Conservation (phyloP, 2,888 invertebrate species). For the Erebia epiphron region DNA sequence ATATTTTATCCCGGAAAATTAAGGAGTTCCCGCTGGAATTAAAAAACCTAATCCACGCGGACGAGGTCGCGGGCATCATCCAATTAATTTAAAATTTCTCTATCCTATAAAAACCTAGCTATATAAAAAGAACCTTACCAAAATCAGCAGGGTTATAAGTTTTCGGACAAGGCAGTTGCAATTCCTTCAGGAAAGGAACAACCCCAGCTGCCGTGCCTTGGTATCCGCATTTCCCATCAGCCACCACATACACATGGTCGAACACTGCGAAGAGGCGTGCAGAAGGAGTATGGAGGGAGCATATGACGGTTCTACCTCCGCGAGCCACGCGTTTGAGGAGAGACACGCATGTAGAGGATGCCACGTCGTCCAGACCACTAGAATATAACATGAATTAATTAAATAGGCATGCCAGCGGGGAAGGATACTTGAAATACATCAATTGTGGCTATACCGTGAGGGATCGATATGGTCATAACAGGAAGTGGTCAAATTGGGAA, state of each 20-base stretch:
- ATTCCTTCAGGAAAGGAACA: constrained; percentile 89
- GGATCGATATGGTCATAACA: too few species aligned
- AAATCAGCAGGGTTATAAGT: constrained; percentile 99
- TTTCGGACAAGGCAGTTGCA: constrained; percentile 92
- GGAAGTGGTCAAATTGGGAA: too few species aligned
- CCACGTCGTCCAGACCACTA: constrained; percentile 95
- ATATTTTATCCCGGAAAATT: too few species aligned
- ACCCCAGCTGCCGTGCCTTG: constrained; percentile 91
- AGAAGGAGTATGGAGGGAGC: constrained; percentile 98
- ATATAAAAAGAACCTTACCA: too few species aligned
- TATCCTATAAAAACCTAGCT: too few species aligned
- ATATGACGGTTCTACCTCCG: constrained; percentile 95
- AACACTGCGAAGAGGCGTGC: constrained; percentile 95
- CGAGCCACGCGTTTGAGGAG: constrained; percentile 92
- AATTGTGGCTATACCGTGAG: too few species aligned
- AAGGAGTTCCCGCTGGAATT: too few species aligned
- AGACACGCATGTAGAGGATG: constrained; percentile 93
- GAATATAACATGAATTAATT: constrained; percentile 44
- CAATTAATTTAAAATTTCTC: too few species aligned
- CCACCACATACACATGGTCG: constrained; percentile 94
- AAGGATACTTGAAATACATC: too few species aligned
- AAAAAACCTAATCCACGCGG: too few species aligned
- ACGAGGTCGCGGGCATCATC: too few species aligned
- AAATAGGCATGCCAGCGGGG: too few species aligned
- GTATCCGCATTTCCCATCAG: constrained; percentile 95